phyloP scores from a whole-genome alignment of 2,797 vertebrate genomes.

The Dromococcyx pavoninus region DNA sequence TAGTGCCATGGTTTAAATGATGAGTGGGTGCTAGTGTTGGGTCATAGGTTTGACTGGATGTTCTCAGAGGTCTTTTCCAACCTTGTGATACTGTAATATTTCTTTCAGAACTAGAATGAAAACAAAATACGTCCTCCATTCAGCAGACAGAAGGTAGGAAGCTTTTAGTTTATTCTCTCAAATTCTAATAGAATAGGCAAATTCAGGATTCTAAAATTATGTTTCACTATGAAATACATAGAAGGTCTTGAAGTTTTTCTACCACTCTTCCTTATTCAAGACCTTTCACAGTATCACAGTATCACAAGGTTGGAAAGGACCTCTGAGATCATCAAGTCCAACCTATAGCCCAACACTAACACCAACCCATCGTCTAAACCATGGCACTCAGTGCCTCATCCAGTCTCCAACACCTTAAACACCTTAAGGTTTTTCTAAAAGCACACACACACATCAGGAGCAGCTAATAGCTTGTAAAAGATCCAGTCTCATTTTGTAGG shows the following conservation, averaged over 20 bases:
- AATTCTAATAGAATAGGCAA: not conserved
- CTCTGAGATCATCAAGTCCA: too few species aligned
- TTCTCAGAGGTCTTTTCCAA: too few species aligned
- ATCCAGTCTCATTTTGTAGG: not conserved
- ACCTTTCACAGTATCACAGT: too few species aligned
- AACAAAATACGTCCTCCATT: not conserved
- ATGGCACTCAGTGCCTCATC: too few species aligned
- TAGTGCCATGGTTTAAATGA: too few species aligned
- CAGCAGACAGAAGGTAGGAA: not conserved
- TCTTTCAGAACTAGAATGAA: not conserved
- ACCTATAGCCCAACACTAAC: too few species aligned
- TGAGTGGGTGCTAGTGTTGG: too few species aligned
- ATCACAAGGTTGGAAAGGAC: too few species aligned
- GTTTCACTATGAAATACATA: not conserved
- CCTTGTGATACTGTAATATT: too few species aligned
- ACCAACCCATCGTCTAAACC: too few species aligned
- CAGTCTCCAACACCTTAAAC: too few species aligned
- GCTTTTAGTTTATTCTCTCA: not conserved
- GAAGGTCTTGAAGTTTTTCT: not conserved
- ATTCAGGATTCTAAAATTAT: not conserved
- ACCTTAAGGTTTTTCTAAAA: not conserved
- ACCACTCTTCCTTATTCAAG: accelerated
- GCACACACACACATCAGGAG: not conserved
- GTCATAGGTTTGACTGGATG: too few species aligned
- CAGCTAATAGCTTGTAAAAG: not conserved